Conservation (phyloP, 2,888 invertebrate genomes). For the Parnassius smintheus region DNA sequence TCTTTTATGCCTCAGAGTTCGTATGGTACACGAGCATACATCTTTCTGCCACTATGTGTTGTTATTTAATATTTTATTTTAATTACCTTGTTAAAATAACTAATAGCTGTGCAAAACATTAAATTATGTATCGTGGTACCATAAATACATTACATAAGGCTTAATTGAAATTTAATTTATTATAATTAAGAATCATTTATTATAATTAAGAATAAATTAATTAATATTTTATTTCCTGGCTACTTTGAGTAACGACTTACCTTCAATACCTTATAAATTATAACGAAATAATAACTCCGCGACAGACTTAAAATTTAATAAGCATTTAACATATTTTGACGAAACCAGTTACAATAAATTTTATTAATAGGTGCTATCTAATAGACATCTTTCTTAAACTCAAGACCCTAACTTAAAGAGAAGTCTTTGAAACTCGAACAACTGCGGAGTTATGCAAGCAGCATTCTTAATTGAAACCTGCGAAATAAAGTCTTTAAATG, state of each 20-base stretch:
- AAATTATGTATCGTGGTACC: too few relatives aligned
- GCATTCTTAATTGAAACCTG: slow-evolving; percentile 15
- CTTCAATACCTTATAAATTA: slow-evolving; percentile 13
- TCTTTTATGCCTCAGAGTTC: too few relatives aligned
- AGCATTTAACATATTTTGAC: slow-evolving; percentile 4
- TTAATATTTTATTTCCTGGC: slow-evolving; percentile 11
- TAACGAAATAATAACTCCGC: background rate
- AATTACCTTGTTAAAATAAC: too few relatives aligned
- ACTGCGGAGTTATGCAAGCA: slow-evolving; percentile 17
- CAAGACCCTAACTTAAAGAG: slow-evolving; percentile 2
- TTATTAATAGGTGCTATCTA: slow-evolving; percentile 10
- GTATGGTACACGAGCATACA: too few relatives aligned
- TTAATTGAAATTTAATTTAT: too few relatives aligned
- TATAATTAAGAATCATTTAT: too few relatives aligned
- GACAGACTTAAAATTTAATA: slow-evolving; percentile 16
- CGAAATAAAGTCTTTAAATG: slow-evolving; percentile 17
- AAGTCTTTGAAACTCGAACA: slow-evolving; percentile 19
- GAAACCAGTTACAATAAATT: slow-evolving; percentile 2
- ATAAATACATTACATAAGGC: too few relatives aligned
- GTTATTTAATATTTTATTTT: too few relatives aligned
- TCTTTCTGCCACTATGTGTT: too few relatives aligned
- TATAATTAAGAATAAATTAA: background rate
- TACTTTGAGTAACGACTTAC: slow-evolving; percentile 7
- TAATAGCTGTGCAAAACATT: too few relatives aligned
- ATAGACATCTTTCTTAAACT: slow-evolving; percentile 4